Evolutionary conservation across 2,888 invertebrate species (phyloP).

Genomic region (Philonicus albiceps): DNA sequence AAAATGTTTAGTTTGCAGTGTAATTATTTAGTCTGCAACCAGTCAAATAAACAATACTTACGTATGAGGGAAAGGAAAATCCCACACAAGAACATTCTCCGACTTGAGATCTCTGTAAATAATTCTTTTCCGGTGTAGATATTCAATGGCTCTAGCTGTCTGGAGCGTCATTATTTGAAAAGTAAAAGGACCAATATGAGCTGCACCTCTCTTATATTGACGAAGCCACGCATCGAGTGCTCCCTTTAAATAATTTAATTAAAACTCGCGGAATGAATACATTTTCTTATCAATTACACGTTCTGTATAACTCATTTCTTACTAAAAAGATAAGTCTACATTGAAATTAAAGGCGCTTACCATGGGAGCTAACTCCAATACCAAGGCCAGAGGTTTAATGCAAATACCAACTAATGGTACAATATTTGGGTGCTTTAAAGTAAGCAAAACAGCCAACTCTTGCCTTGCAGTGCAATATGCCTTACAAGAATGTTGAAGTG

Average conservation of each 20-base stretch:
- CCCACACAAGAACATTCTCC: slow-evolving; percentile 98
- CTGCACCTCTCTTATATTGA: slow-evolving; percentile 85
- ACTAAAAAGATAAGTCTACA: background rate
- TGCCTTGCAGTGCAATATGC: slow-evolving; percentile 96
- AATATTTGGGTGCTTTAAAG: slow-evolving; percentile 89
- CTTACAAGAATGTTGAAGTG: slow-evolving; percentile 89
- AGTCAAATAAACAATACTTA: slow-evolving; percentile 52
- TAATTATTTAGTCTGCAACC: background rate
- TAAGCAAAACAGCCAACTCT: slow-evolving; percentile 87
- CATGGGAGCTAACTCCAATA: slow-evolving; percentile 87
- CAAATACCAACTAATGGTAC: slow-evolving; percentile 92
- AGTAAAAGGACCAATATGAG: slow-evolving; percentile 79
- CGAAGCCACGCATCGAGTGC: slow-evolving; percentile 85
- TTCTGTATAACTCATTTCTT: background rate
- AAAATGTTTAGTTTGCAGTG: no score
- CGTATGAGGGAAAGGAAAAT: slow-evolving; percentile 79
- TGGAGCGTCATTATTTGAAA: slow-evolving; percentile 88
- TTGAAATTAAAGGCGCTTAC: slow-evolving; percentile 51
- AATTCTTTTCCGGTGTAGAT: slow-evolving; percentile 90
- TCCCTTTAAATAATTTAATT: slow-evolving; percentile 67
- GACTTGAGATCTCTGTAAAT: slow-evolving; percentile 85
- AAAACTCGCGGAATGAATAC: background rate
- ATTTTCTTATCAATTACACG: background rate
- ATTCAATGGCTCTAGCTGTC: slow-evolving; percentile 92
- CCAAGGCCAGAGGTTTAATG: slow-evolving; percentile 85